phyloP scores from a whole-genome alignment of 2,113 vertebrate species.

The Kryptolebias marmoratus region DNA sequence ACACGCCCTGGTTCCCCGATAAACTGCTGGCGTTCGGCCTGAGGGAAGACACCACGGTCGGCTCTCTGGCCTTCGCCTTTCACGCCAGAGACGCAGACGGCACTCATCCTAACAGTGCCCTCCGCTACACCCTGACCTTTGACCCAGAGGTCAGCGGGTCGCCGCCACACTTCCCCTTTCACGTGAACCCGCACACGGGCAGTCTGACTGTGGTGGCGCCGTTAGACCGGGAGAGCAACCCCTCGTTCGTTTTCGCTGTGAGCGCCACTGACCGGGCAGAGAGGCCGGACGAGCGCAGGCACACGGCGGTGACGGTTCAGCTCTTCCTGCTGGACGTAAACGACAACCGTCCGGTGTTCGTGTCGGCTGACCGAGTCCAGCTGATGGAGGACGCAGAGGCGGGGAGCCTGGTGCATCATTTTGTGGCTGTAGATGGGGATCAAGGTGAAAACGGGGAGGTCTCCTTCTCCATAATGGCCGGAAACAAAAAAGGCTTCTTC shows the following conservation, averaged over 20 bases:
- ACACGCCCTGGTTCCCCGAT: conserved; percentile 86
- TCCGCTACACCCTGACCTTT: conserved; percentile 82
- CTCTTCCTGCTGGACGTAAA: conserved; percentile 89
- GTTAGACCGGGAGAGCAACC: conserved; percentile 84
- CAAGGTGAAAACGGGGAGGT: conserved; percentile 84
- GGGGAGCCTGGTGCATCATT: conserved; percentile 84
- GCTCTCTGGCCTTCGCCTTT: conserved; percentile 85
- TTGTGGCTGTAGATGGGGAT: conserved; percentile 87
- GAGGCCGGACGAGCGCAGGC: conserved; percentile 75
- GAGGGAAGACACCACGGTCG: conserved; percentile 83
- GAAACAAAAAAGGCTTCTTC: conserved; percentile 84
- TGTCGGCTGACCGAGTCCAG: conserved; percentile 70
- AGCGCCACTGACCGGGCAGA: conserved; percentile 84
- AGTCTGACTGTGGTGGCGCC: conserved; percentile 79
- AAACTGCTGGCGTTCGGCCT: conserved; percentile 83
- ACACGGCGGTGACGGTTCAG: conserved; percentile 79
- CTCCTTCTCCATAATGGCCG: conserved; percentile 83
- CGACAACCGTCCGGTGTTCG: conserved; percentile 88
- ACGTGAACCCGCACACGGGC: conserved; percentile 84
- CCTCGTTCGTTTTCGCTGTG: conserved; percentile 80
- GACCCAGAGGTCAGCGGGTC: conserved; percentile 40
- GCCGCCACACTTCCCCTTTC: conserved; percentile 76
- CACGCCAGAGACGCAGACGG: conserved; percentile 89
- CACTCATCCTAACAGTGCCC: conserved; percentile 84
- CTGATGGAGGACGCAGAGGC: conserved; percentile 82